Conservation (phyloP, 1,140 invertebrate genomes). For the Eurytemora carolleeae region DNA sequence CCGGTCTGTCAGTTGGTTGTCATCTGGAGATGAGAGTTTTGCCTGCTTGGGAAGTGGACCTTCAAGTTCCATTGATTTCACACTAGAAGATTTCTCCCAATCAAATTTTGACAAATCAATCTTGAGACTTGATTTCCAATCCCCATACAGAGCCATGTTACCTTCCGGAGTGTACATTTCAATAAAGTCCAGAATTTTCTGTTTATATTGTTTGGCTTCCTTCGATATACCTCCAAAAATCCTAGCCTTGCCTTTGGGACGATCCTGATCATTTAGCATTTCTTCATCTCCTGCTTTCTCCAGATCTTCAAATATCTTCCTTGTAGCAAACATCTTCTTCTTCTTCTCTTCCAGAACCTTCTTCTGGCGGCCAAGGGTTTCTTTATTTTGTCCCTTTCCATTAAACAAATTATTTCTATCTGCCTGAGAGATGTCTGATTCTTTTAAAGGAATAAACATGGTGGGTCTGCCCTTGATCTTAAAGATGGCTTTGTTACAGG, state of each 20-base stretch:
- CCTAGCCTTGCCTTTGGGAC: constrained; percentile 19
- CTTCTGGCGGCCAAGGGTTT: constrained; percentile 18
- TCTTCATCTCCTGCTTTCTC: constrained; percentile 23
- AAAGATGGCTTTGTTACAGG: constrained; percentile 46
- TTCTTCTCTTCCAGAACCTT: constrained; percentile 31
- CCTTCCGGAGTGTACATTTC: constrained; percentile 8
- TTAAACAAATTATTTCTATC: constrained; percentile 28
- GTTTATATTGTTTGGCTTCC: constrained; percentile 9
- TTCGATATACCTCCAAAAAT: constrained; percentile 20
- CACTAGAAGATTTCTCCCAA: constrained; percentile 1
- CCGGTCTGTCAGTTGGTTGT: neutral
- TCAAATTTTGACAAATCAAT: neutral
- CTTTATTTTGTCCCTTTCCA: constrained; percentile 19
- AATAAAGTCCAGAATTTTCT: constrained; percentile 7
- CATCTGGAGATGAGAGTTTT: neutral
- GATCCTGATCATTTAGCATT: constrained; percentile 19
- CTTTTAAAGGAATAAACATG: constrained; percentile 43
- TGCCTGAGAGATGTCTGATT: constrained; percentile 34
- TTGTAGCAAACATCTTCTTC: constrained; percentile 36
- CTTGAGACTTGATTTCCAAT: constrained; percentile 1
- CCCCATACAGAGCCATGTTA: constrained; percentile 13
- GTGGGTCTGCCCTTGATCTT: constrained; percentile 47
- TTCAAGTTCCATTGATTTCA: constrained; percentile 1
- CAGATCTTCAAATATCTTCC: constrained; percentile 55
- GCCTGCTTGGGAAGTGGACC: constrained; percentile 1